These are phyloP conservation scores for Sycobia sp. DNA, from an alignment of 1,140 invertebrate genomes.

Conservation along the genomic window DNA sequence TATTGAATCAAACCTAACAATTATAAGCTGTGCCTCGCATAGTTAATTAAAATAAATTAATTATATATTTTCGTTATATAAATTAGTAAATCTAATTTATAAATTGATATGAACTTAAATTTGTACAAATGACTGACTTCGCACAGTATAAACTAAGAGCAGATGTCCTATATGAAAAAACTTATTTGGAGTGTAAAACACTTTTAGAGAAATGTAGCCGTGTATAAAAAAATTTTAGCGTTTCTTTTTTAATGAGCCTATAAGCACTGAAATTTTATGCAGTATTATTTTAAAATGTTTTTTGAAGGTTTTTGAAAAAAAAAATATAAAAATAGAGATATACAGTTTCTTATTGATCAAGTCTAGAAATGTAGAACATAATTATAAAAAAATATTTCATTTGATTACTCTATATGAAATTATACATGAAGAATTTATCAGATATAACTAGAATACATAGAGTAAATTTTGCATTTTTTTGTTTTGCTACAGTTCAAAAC, in stretches of 20 bases:
- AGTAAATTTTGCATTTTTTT: no score
- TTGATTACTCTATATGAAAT: no score
- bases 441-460: no score
- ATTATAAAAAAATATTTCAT: no score
- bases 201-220: not conserved
- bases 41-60: conserved; percentile 38
- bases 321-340: not conserved
- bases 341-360: no score
- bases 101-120: conserved; percentile 45
- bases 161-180: conserved; percentile 3
- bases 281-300: no score
- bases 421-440: no score
- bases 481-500: no score
- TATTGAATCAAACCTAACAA: conserved; percentile 10
- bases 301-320: not conserved
- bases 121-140: conserved; percentile 50
- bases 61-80: conserved; percentile 43
- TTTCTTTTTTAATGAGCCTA: no score
- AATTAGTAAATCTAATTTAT: conserved; percentile 45
- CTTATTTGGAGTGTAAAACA: not conserved
- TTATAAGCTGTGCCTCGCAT: conserved; percentile 12
- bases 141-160: conserved; percentile 38
- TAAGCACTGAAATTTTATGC: not conserved
- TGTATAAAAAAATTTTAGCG: not conserved
- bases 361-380: no score